phyloP scores from a whole-genome alignment of 2,113 vertebrate species.

The Corythornis cristatus region DNA sequence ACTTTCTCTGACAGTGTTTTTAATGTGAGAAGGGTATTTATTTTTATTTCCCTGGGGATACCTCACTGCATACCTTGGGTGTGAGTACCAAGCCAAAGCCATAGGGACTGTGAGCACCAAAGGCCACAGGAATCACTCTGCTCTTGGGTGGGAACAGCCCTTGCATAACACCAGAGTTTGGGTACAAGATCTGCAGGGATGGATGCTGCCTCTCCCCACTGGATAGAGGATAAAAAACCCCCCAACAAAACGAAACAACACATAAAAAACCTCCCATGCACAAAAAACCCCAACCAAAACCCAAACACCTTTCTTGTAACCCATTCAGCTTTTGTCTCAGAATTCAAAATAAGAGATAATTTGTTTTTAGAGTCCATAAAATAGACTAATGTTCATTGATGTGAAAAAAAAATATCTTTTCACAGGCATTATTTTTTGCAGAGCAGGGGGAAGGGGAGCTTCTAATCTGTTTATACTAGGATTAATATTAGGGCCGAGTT shows the following conservation, averaged over 20 bases:
- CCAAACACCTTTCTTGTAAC: neutral
- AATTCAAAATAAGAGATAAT: neutral
- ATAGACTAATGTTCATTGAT: conserved; percentile 5
- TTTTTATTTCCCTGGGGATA: neutral
- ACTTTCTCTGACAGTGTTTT: neutral
- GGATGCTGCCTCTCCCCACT: neutral
- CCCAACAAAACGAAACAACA: neutral
- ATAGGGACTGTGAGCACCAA: neutral
- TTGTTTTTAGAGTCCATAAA: neutral
- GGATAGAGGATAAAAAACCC: neutral
- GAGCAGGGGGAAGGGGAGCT: conserved; percentile 24
- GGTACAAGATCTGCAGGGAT: neutral
- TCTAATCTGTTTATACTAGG: conserved; percentile 64
- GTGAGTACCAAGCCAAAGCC: neutral
- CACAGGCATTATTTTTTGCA: conserved; percentile 31
- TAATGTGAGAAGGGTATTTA: neutral
- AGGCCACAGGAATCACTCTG: neutral
- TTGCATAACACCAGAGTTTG: neutral
- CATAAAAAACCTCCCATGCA: too few species aligned
- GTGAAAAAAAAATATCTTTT: neutral
- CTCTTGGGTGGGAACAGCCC: neutral
- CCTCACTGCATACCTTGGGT: neutral
- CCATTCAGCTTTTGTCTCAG: neutral
- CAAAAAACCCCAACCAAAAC: neutral
- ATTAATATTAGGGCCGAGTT: conserved; percentile 66